phyloP scores from a whole-genome alignment of 2,113 vertebrate genomes.

The Notarius quadriscutis region DNA sequence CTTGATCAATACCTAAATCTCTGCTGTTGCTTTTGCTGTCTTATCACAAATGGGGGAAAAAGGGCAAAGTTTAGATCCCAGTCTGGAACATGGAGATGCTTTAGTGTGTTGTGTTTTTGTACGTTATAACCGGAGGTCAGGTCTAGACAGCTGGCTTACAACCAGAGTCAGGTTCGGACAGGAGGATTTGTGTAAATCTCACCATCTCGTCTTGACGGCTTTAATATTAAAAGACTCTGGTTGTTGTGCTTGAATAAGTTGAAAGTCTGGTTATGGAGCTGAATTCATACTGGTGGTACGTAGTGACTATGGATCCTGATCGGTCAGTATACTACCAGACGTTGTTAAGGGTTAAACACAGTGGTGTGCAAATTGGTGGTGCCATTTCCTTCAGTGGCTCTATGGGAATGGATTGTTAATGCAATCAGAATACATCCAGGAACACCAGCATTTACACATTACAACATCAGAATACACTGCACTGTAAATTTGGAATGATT shows the following conservation, averaged over 20 bases:
- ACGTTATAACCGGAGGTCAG: not conserved
- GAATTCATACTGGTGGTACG: no score
- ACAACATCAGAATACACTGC: no score
- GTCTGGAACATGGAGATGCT: not conserved
- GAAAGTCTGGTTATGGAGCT: not conserved
- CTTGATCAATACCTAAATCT: no score
- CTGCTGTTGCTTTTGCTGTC: no score
- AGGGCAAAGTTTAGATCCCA: not conserved
- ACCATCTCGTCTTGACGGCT: not conserved
- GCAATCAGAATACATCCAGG: no score
- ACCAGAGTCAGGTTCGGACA: not conserved
- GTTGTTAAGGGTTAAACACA: no score
- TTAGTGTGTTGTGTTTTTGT: not conserved
- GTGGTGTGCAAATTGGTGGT: no score
- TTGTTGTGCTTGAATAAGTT: not conserved
- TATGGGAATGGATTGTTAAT: no score
- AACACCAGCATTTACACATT: no score
- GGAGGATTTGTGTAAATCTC: conserved; percentile 13
- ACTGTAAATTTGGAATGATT: no score
- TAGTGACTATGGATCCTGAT: not conserved
- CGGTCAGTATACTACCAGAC: not conserved
- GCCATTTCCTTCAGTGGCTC: no score
- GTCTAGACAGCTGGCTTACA: not conserved
- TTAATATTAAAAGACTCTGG: not conserved
- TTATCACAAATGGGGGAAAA: not conserved